Base-by-base conservation (phyloP, 2,888 invertebrate genomes). In the Palloptera scutellata region DNA sequence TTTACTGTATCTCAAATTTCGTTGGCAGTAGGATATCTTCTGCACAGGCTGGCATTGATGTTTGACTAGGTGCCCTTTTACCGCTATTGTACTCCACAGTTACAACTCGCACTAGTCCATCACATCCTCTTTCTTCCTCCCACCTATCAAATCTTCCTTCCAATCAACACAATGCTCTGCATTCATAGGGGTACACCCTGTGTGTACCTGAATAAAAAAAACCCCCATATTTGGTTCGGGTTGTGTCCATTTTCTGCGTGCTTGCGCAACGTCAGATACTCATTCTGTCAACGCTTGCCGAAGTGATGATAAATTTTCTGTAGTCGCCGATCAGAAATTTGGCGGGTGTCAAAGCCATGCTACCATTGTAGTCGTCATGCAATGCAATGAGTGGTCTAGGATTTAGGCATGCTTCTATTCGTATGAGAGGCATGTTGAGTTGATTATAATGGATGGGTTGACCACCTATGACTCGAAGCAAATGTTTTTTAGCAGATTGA, bases 281-380 rank as follows among this genome's bases (percentile, higher is more conserved):
- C 53, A 6, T 52, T 41, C 10, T 62, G 40, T 15, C 62, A n/a
- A n/a, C n/a, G n/a, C n/a, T 1, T 1, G 52, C 62, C 15, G 53
- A 62, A 62, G 13, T 62, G 62, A 5, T 62, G 41, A 42, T 53
- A 54, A 53, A 54, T 62, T 3, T 13, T 53, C 43, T 62, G 62
- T 12, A 54, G 40, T 11, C 53, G 53, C 19, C 64, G 58, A 0
- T 66, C 8, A 70, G 61, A 57, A 72, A 72, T 51, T 72, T 62
- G 8, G 64, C 68, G 3, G 70, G 69, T 3, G 68, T 72, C 12
- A 73, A 41, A 0, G 67, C 71, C 11, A 12, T 15, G 15, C 13
- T 52, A 15, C 13, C n/a, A 15, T 40, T 41, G 11, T 15, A 13
- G 45, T 8, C 11, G 20, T 59, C 59, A 68, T 70, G 30, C 65